These are phyloP conservation scores for Poecilia picta DNA, from an alignment of 2,797 vertebrate species.

Conservation along the genomic window DNA sequence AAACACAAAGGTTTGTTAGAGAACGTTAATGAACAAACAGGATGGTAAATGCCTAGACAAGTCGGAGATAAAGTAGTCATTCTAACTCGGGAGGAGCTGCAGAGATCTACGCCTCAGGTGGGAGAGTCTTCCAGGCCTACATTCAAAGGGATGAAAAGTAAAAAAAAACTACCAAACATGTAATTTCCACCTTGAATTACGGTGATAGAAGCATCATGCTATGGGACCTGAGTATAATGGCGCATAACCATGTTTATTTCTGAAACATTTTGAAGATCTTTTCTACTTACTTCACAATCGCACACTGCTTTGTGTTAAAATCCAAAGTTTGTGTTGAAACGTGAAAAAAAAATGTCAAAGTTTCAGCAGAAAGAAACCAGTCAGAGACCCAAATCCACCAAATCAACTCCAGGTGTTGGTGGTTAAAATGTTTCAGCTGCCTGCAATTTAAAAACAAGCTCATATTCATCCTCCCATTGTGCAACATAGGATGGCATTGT, in stretches of 20 bases:
- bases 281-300: background rate
- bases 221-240: background rate
- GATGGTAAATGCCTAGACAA: background rate
- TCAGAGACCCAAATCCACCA: background rate
- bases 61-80: background rate
- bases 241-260: background rate
- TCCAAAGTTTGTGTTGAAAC: background rate
- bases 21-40: background rate
- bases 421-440: background rate
- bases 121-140: background rate
- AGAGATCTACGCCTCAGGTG: background rate
- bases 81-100: background rate
- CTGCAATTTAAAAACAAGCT: background rate
- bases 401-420: background rate
- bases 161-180: background rate
- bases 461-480: background rate
- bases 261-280: background rate
- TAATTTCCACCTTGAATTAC: background rate
- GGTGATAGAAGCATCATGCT: background rate
- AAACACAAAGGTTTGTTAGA: background rate
- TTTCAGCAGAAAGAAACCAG: background rate
- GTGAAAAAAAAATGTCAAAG: background rate
- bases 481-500: background rate
- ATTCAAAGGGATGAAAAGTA: background rate
- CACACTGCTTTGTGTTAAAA: background rate